A percentile compares a stretch with the other conserved stretches of the same genome.
These are phyloP conservation scores for Drosophila emarginata DNA, from an alignment of 2,888 invertebrate genomes.

Conservation along the genomic window DNA sequence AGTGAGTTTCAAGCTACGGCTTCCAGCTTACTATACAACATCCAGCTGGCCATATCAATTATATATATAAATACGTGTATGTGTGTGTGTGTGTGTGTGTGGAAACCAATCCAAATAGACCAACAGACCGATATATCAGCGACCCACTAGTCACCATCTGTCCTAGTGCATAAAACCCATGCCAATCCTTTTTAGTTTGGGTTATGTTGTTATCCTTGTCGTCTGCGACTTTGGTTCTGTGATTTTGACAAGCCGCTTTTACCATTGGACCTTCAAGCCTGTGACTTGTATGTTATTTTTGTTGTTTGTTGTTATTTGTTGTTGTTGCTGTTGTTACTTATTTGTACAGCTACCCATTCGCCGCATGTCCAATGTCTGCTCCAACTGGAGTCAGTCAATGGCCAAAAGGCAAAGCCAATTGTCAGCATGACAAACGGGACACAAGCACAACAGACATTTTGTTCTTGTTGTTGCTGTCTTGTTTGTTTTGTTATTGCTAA, in stretches of 20 bases:
- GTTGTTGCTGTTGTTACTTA: conserved; percentile 43
- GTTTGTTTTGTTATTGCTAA: conserved; percentile 52
- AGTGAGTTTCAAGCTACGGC: conserved; percentile 52
- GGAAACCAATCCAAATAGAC: background rate
- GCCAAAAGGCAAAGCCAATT: conserved; percentile 64
- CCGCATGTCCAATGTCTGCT: conserved; percentile 24
- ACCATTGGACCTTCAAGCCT: conserved; percentile 8
- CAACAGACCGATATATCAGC: conserved; percentile 30
- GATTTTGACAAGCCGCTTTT: conserved; percentile 65
- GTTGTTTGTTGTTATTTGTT: too few relatives aligned
- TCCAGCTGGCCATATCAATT: background rate
- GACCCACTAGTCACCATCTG: conserved; percentile 49
- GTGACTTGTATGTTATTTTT: conserved; percentile 9
- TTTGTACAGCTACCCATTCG: conserved; percentile 50
- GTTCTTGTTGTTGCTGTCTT: conserved; percentile 42
- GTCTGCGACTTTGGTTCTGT: conserved; percentile 63
- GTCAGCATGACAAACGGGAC: conserved; percentile 70
- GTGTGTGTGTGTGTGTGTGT: background rate
- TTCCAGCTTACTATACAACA: background rate
- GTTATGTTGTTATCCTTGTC: conserved; percentile 57
- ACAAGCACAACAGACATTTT: conserved; percentile 53
- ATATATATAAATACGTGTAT: conserved; percentile 3
- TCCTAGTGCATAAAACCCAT: conserved; percentile 36
- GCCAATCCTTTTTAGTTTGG: conserved; percentile 20
- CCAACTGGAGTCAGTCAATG: conserved; percentile 44